A percentile compares a stretch with the other conserved stretches of the same genome.
These are phyloP conservation scores for Zaprionus obscuricornis DNA, from an alignment of 2,888 invertebrate species.

Conservation along the genomic window DNA sequence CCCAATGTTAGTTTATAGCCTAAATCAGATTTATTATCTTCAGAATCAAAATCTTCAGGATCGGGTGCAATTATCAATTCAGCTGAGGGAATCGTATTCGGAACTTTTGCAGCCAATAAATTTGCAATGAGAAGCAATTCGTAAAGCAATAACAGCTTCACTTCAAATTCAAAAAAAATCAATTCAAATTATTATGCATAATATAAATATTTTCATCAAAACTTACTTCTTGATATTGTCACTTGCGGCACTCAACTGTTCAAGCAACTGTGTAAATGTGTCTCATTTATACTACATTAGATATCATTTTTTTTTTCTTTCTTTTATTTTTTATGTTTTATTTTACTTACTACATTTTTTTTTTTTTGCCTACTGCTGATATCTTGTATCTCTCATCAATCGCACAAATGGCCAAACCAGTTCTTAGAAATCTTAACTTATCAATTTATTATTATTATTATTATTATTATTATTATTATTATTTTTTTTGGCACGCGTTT, in stretches of 20 bases:
- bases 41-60: not conserved
- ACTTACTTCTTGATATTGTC: constrained; percentile 51
- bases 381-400: constrained; percentile 18
- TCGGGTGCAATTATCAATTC: constrained; percentile 39
- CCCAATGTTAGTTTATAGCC: no score
- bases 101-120: not conserved
- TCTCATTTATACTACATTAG: constrained; percentile 53
- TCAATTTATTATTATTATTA: constrained; percentile 28
- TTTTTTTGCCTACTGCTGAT: constrained; percentile 11
- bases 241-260: constrained; percentile 36
- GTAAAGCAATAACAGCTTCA: constrained; percentile 32
- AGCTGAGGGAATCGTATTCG: not conserved
- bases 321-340: constrained; percentile 19
- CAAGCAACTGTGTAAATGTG: not conserved
- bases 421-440: constrained; percentile 46
- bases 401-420: constrained; percentile 36
- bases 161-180: constrained; percentile 2
- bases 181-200: not conserved
- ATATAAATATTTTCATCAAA: not conserved
- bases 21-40: not conserved
- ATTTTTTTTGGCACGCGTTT: constrained; percentile 49
- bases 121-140: constrained; percentile 25
- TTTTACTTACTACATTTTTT: constrained; percentile 9
- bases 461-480: constrained; percentile 35
- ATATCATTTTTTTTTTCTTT: constrained; percentile 10